phyloP scores from a whole-genome alignment of 35 echinoderm and acorn worm species.

The Amphiura filiformis region DNA sequence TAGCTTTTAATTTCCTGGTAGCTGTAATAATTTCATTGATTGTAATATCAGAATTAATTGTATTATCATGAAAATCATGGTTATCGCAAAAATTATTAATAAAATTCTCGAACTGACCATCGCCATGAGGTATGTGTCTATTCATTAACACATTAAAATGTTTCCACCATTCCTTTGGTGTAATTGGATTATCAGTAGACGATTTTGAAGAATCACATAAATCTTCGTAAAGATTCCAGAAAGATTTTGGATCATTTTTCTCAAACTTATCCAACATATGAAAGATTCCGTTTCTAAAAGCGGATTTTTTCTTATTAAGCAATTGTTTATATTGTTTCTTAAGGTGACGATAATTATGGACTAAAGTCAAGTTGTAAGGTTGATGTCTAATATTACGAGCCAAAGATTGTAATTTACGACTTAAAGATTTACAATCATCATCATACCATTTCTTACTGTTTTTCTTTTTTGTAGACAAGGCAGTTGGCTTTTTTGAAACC shows the following conservation, averaged over 20 bases:
- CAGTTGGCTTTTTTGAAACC: no score
- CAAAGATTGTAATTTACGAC: background rate
- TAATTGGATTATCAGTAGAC: background rate
- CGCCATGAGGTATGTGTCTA: background rate
- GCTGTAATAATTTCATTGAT: background rate
- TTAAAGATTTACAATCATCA: background rate
- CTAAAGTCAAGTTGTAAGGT: background rate
- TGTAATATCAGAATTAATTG: background rate
- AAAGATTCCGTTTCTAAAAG: background rate
- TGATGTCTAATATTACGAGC: constrained; percentile 1
- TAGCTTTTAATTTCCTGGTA: background rate
- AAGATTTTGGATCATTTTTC: background rate
- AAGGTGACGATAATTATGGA: background rate
- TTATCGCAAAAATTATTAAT: background rate
- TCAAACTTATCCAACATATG: background rate
- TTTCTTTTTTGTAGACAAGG: background rate
- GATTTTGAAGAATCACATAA: background rate
- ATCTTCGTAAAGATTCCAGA: background rate
- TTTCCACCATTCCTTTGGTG: background rate
- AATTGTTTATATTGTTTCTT: background rate
- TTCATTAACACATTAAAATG: background rate
- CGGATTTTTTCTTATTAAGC: background rate
- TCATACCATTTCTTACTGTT: background rate
- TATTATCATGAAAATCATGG: background rate
- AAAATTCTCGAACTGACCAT: background rate